Evolutionary conservation across 1,140 invertebrate species (phyloP), one percentile per base, ranked within the genome.

Genomic region (Calliopsis andreniformis): DNA sequence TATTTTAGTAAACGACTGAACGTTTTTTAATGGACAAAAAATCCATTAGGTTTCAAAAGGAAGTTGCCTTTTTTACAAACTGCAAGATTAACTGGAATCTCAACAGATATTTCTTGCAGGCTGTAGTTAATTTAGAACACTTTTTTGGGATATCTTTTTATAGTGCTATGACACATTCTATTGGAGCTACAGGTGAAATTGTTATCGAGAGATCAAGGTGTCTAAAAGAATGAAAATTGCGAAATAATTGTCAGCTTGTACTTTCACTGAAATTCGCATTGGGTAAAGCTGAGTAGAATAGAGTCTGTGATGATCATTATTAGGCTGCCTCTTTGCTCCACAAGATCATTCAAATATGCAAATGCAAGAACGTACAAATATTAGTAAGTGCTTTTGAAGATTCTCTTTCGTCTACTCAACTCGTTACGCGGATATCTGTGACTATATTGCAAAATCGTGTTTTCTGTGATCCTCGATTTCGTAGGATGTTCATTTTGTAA

Each of bases 151-250:
- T n/a, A n/a, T n/a, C n/a, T n/a, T n/a, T n/a, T n/a, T n/a, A n/a
- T n/a, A n/a, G n/a, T n/a, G n/a, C n/a, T n/a, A n/a, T n/a, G n/a
- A n/a, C n/a, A n/a, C n/a, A n/a, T n/a, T n/a, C n/a, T n/a, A n/a
- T n/a, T n/a, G n/a, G n/a, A n/a, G n/a, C n/a, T n/a, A n/a, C 25
- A 32, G 53, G 69, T 32, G 35, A 72, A 72, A 72, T 18, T 35
- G 23, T 53, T 23, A 39, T 20, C 49, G 42, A 18, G 28, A 39
- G 35, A 30, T 42, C 14, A 14, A 63, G 47, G 23, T 63, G 39
- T 58, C 53, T 32, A 47, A 45, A 58, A 47, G 53, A 69, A 58
- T 69, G 61, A 71, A 35, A 71, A 71, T 71, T 35, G 61, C 68
- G 68, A 61, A 71, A 71, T 71, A 51, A 71, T 39, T 49, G 56